Percentiles rank a stretch among this genome's conserved stretches.
Evolutionary conservation across 2,888 invertebrate species (phyloP).

Genomic region (Unio delphinus): DNA sequence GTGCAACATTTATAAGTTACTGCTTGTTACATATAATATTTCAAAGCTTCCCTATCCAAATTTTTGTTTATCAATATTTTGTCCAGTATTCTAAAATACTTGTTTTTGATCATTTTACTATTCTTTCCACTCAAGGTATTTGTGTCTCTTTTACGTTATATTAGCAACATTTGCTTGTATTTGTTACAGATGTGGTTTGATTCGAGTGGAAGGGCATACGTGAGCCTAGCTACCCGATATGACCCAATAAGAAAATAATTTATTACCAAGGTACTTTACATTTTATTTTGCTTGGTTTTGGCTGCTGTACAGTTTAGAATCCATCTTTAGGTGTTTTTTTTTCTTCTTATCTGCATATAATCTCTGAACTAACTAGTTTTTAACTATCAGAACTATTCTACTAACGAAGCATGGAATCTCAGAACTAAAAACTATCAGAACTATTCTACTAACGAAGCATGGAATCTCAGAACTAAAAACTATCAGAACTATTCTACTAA

Average conservation of each 20-base stretch:
- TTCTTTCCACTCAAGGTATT: neutral
- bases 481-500: too few species aligned
- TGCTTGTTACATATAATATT: too few species aligned
- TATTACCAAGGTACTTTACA: constrained; percentile 3
- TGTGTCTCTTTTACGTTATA: neutral
- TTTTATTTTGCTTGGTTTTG: neutral
- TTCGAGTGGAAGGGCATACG: constrained; percentile 61
- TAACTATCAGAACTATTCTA: too few species aligned
- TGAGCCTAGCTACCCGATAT: constrained; percentile 65
- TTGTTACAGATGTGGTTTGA: constrained; percentile 68
- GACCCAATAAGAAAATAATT: constrained; percentile 61
- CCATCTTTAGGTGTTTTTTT: neutral
- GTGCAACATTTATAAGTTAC: too few species aligned
- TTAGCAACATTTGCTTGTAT: constrained; percentile 5
- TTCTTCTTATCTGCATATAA: neutral
- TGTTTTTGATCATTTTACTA: neutral
- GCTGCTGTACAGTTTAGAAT: neutral
- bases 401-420: too few species aligned
- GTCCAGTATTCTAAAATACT: neutral
- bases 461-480: neutral
- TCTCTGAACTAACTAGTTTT: too few species aligned
- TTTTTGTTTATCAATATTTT: neutral
- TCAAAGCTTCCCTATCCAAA: too few species aligned
- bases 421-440: too few species aligned
- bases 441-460: neutral